Percentiles rank a stretch among this genome's conserved stretches.
These are phyloP conservation scores for Turnix velox DNA, from an alignment of 2,113 vertebrate genomes.

Conservation along the genomic window DNA sequence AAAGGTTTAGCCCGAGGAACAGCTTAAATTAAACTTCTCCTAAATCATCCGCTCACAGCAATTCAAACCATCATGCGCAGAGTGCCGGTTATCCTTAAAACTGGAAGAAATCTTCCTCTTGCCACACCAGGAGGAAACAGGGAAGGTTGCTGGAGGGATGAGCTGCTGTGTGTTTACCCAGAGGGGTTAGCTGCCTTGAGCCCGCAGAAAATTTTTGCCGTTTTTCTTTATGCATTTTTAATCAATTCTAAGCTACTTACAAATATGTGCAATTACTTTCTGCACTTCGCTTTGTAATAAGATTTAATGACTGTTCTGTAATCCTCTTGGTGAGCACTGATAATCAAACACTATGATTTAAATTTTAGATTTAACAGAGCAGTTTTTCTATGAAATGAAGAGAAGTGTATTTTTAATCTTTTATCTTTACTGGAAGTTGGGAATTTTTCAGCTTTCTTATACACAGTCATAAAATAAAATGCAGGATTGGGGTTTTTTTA, in stretches of 20 bases:
- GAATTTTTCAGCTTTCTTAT: slow-evolving; percentile 27
- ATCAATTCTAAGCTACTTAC: slow-evolving; percentile 81
- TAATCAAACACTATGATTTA: slow-evolving; percentile 68
- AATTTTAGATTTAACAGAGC: slow-evolving; percentile 52
- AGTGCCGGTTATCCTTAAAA: background rate
- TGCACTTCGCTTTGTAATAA: slow-evolving; percentile 73
- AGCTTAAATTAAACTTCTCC: slow-evolving; percentile 44
- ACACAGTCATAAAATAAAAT: slow-evolving; percentile 17
- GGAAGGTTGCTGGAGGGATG: background rate
- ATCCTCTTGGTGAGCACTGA: slow-evolving; percentile 67
- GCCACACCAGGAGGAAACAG: background rate
- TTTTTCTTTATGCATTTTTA: slow-evolving; percentile 78
- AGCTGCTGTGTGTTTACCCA: slow-evolving; percentile 46
- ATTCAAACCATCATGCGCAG: background rate
- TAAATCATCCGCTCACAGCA: slow-evolving; percentile 10
- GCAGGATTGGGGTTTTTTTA: background rate
- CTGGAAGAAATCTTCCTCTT: slow-evolving; percentile 1
- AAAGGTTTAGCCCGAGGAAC: slow-evolving; percentile 45
- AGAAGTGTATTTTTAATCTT: slow-evolving; percentile 13
- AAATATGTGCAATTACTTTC: slow-evolving; percentile 79
- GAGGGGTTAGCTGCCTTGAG: slow-evolving; percentile 47
- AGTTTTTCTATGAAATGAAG: background rate
- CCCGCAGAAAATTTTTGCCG: slow-evolving; percentile 61
- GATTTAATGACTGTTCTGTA: slow-evolving; percentile 71
- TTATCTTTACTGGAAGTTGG: slow-evolving; percentile 36